Evolutionary conservation across 1,140 invertebrate species (phyloP).

Genomic region (Nixonia krombeini): DNA sequence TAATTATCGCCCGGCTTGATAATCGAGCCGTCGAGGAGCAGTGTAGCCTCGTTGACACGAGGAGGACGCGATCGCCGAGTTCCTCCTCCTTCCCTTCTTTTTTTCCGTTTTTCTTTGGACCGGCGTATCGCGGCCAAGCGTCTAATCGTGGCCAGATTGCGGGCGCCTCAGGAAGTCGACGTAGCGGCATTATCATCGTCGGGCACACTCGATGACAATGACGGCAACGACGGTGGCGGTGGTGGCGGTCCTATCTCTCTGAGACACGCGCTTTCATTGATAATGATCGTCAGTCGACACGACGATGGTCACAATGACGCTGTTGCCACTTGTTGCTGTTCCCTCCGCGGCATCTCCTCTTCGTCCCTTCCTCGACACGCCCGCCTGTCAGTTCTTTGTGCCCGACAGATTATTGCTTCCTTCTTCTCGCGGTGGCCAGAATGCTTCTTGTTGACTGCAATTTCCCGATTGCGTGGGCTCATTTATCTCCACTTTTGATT

Average conservation of each 20-base stretch:
- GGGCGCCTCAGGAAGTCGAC: conserved; percentile 58
- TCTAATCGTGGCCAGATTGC: conserved; percentile 31
- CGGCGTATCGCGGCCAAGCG: conserved; percentile 22
- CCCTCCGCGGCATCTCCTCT: conserved; percentile 13
- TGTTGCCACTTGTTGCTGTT: conserved; percentile 47
- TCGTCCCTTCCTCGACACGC: conserved; percentile 9
- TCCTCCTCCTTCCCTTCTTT: not conserved
- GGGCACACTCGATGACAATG: conserved; percentile 50
- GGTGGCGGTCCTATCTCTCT: conserved; percentile 58
- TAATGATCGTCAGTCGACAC: conserved; percentile 55
- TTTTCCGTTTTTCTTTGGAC: conserved; percentile 3
- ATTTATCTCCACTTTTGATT: too few relatives aligned
- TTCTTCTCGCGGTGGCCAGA: too few relatives aligned
- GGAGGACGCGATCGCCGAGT: not conserved
- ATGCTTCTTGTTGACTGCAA: too few relatives aligned
- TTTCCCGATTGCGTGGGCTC: too few relatives aligned
- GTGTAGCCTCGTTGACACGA: not conserved
- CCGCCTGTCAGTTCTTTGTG: conserved; percentile 13
- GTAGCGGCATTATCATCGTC: conserved; percentile 52
- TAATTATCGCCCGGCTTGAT: conserved; percentile 2
- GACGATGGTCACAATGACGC: conserved; percentile 49
- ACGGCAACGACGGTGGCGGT: too few relatives aligned
- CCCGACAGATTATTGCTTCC: not conserved
- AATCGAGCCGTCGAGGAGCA: conserved; percentile 5
- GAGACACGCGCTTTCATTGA: conserved; percentile 64